These are phyloP conservation scores for Probosciger aterrimus DNA, from an alignment of 2,113 vertebrate genomes.

Conservation along the genomic window DNA sequence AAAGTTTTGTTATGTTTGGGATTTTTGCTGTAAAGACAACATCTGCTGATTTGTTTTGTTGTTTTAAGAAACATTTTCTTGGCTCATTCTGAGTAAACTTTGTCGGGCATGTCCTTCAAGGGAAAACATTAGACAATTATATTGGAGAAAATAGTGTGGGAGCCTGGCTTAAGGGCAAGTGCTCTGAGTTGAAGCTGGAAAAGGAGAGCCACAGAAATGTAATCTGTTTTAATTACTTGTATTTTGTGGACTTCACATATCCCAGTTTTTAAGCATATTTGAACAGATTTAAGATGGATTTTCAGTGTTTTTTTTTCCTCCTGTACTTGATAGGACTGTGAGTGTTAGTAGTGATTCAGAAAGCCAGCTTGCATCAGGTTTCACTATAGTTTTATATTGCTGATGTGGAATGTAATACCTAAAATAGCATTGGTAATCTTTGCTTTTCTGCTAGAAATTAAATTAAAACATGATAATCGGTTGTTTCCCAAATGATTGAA, in stretches of 20 bases:
- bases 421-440: neutral
- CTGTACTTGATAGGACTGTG: neutral
- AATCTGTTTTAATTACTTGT: neutral
- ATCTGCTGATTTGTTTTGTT: neutral
- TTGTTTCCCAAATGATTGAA: neutral
- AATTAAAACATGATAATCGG: neutral
- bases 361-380: neutral
- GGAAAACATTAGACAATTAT: neutral
- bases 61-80: neutral
- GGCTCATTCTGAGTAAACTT: neutral
- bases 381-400: neutral
- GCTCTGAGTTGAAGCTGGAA: neutral
- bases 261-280: neutral
- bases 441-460: neutral
- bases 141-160: neutral
- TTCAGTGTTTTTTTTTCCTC: neutral
- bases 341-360: neutral
- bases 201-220: neutral
- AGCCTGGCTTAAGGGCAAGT: neutral
- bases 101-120: neutral
- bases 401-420: neutral
- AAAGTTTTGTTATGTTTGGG: neutral
- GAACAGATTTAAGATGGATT: neutral
- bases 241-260: neutral
- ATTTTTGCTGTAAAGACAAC: neutral